phyloP scores from a whole-genome alignment of 30 jellyfish, hydroid and myxozoan genomes.

The Rhopilema esculentum region DNA sequence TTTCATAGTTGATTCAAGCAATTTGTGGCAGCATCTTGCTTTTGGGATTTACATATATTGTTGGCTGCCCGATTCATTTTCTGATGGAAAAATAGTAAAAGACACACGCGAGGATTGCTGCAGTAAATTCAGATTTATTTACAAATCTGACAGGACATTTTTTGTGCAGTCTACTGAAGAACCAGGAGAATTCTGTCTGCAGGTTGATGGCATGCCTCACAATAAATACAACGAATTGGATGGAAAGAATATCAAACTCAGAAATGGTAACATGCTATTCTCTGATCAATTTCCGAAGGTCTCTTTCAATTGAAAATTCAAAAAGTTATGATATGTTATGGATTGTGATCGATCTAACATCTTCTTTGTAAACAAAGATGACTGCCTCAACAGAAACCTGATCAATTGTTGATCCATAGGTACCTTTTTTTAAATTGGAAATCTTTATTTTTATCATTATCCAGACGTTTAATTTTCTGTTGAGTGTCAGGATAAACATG shows the following conservation, averaged over 20 bases:
- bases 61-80: conserved; percentile 7
- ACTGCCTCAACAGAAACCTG: no score
- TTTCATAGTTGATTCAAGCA: background rate
- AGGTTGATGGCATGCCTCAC: conserved; percentile 12
- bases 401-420: no score
- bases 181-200: background rate
- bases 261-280: background rate
- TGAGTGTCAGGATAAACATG: no score
- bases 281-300: no score
- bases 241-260: background rate
- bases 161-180: background rate
- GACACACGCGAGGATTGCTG: conserved; percentile 12
- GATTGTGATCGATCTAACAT: no score
- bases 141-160: background rate
- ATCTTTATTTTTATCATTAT: no score
- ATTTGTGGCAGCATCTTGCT: background rate
- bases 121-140: background rate
- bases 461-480: no score
- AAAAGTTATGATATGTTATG: no score
- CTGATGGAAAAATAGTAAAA: background rate
- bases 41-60: background rate
- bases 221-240: background rate
- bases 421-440: no score
- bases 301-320: no score
- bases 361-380: no score